phyloP scores from a whole-genome alignment of 2,113 vertebrate species.

The Poeciliopsis turrubarensis region DNA sequence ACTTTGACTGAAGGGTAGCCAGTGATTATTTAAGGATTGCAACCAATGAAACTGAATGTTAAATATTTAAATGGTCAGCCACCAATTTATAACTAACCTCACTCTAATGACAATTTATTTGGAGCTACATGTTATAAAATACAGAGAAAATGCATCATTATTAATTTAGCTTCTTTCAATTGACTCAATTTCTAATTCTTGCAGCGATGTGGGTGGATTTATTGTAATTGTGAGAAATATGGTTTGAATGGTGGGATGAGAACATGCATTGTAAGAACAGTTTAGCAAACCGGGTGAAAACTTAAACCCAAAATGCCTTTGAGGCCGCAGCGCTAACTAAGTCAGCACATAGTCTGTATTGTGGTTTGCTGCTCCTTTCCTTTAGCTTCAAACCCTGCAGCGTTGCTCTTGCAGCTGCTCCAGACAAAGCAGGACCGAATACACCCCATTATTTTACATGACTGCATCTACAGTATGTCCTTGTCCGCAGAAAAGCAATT shows the following conservation, averaged over 20 bases:
- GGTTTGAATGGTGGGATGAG: no score
- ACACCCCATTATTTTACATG: constrained; percentile 1
- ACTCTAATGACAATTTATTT: no score
- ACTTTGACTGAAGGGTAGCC: not conserved
- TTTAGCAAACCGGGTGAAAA: not conserved
- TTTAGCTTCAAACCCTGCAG: constrained; percentile 5
- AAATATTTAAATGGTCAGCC: not conserved
- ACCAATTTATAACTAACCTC: no score
- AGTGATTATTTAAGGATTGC: not conserved
- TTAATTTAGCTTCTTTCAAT: no score
- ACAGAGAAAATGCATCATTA: no score
- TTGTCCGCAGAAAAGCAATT: constrained; percentile 7
- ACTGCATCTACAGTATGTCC: constrained; percentile 22
- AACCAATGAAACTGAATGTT: not conserved
- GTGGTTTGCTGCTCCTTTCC: not conserved
- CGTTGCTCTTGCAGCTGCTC: constrained; percentile 4
- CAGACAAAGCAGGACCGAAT: constrained; percentile 16
- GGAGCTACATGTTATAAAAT: no score
- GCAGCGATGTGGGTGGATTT: no score
- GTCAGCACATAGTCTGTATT: not conserved
- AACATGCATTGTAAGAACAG: not conserved
- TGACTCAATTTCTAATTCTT: no score
- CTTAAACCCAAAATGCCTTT: not conserved
- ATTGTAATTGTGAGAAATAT: no score
- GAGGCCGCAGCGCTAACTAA: not conserved